Percentiles rank a stretch among this genome's conserved stretches.
These are phyloP conservation scores for Epinotia nisella DNA, from an alignment of 2,888 invertebrate species.

Conservation along the genomic window DNA sequence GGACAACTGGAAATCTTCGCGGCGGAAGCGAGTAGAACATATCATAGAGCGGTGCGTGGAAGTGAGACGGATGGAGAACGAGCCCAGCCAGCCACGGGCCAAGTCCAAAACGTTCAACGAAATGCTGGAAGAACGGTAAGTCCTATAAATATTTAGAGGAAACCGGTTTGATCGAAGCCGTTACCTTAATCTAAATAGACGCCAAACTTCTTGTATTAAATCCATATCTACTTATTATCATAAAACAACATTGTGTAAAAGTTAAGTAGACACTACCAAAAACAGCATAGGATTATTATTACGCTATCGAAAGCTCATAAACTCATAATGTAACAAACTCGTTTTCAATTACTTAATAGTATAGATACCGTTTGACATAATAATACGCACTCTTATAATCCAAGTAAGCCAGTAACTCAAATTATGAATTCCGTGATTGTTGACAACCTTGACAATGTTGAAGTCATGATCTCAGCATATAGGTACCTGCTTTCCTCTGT, in stretches of 20 bases:
- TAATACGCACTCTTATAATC: constrained; percentile 14
- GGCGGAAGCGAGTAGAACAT: constrained; percentile 96
- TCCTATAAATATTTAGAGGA: constrained; percentile 39
- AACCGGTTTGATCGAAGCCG: not conserved
- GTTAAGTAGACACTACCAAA: constrained; percentile 17
- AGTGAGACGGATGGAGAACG: constrained; percentile 93
- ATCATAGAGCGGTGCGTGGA: constrained; percentile 95
- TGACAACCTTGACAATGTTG: constrained; percentile 41
- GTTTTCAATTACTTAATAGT: constrained; percentile 15
- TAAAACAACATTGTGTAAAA: constrained; percentile 3
- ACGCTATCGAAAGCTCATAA: constrained; percentile 17
- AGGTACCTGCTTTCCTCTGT: constrained; percentile 1
- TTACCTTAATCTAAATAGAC: not conserved
- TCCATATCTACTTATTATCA: not conserved
- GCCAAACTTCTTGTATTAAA: not conserved
- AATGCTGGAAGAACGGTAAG: constrained; percentile 95
- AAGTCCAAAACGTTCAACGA: constrained; percentile 97
- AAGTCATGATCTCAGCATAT: constrained; percentile 29
- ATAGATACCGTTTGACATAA: constrained; percentile 8
- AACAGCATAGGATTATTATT: constrained; percentile 4
- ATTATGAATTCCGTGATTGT: constrained; percentile 40
- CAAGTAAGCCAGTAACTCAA: constrained; percentile 11
- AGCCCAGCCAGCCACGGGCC: constrained; percentile 88
- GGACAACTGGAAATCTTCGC: constrained; percentile 96
- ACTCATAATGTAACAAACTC: not conserved